Evolutionary conservation across 2,113 vertebrate species (phyloP).

Genomic region (Macroglossus sobrinus): DNA sequence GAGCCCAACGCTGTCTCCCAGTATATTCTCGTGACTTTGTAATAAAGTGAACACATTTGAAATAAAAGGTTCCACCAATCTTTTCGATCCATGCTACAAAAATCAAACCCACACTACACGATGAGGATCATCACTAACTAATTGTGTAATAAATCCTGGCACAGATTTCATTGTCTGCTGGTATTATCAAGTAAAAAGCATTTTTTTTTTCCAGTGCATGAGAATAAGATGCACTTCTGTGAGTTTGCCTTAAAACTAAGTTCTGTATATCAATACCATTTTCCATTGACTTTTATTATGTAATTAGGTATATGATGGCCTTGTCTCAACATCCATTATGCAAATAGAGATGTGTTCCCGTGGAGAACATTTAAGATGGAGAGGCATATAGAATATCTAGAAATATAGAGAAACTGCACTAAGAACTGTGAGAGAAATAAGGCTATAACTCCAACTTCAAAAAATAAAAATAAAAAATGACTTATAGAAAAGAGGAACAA

Average conservation of each 20-base stretch:
- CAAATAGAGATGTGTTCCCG: constrained; percentile 1
- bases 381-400: not conserved
- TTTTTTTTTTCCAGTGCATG: not conserved
- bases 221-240: constrained; percentile 7
- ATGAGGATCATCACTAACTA: constrained; percentile 49
- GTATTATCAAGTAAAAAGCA: constrained; percentile 47
- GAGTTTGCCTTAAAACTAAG: constrained; percentile 41
- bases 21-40: not conserved
- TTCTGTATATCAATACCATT: constrained; percentile 46
- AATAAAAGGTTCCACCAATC: constrained; percentile 4
- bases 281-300: constrained; percentile 52
- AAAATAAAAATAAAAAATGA: constrained; percentile 31
- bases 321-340: constrained; percentile 47
- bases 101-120: not conserved
- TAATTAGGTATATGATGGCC: constrained; percentile 30
- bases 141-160: constrained; percentile 53
- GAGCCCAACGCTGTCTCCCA: not conserved
- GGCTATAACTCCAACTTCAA: not conserved
- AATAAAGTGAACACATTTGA: not conserved
- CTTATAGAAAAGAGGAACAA: not conserved
- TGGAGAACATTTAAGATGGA: not conserved
- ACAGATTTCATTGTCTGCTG: constrained; percentile 18
- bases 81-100: not conserved
- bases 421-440: not conserved
- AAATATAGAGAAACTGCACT: not conserved